Evolutionary conservation across 2,888 invertebrate genomes (phyloP).

Genomic region (Nudaria mundana): DNA sequence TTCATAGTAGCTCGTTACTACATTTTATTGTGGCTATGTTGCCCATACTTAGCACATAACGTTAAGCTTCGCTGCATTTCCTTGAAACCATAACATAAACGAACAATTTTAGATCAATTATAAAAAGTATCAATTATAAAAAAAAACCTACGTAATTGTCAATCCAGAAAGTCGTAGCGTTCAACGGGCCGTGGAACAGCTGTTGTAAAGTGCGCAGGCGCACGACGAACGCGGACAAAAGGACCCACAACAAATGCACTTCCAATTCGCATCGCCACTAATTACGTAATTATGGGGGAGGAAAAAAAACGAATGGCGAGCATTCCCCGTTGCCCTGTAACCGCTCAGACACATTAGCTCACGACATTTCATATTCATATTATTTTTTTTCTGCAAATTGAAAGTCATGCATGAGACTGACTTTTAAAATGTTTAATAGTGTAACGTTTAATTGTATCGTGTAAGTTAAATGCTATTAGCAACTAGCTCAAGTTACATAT

Average conservation of each 20-base stretch:
- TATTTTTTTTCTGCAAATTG: conserved; percentile 58
- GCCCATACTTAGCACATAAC: not conserved
- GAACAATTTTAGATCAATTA: conserved; percentile 14
- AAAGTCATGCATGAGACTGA: conserved; percentile 58
- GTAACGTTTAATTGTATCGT: conserved; percentile 28
- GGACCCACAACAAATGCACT: conserved; percentile 69
- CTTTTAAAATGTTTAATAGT: conserved; percentile 39
- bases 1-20: not conserved
- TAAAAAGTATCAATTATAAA: conserved; percentile 22
- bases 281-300: conserved; percentile 78
- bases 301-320: conserved; percentile 66
- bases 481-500: conserved; percentile 17
- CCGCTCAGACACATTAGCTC: conserved; percentile 68
- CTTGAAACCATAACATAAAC: conserved; percentile 2
- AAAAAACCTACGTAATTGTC: conserved; percentile 33
- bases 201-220: conserved; percentile 62
- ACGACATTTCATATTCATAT: conserved; percentile 60
- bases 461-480: conserved; percentile 20
- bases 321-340: conserved; percentile 56
- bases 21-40: not conserved
- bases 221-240: conserved; percentile 65
- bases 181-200: conserved; percentile 60
- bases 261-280: conserved; percentile 75
- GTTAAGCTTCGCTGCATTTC: conserved; percentile 7
- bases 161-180: conserved; percentile 53